Percentiles rank a stretch among this genome's conserved stretches.
Evolutionary conservation across 1,140 invertebrate genomes (phyloP).

Genomic region (Zaprionus lachaisei): DNA sequence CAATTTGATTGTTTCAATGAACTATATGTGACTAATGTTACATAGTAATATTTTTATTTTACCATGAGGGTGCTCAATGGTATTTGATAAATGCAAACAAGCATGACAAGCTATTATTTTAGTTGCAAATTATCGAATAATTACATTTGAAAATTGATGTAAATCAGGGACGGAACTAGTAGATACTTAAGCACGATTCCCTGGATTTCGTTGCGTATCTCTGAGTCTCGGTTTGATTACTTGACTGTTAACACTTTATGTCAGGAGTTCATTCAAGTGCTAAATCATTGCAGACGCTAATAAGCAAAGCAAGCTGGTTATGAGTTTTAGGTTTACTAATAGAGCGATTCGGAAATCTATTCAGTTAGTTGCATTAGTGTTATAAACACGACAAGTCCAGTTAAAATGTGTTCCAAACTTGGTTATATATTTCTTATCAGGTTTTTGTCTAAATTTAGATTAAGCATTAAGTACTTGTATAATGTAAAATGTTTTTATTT

Average conservation of each 20-base stretch:
- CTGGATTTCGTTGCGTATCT: neutral
- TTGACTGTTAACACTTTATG: neutral
- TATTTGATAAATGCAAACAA: neutral
- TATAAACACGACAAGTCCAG: constrained; percentile 1
- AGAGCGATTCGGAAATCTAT: neutral
- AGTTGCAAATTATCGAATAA: no score
- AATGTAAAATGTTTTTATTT: neutral
- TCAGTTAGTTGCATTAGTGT: constrained; percentile 10
- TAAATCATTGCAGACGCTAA: constrained; percentile 11
- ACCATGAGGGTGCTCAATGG: neutral
- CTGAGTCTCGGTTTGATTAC: neutral
- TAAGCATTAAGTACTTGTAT: neutral
- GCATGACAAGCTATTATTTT: neutral
- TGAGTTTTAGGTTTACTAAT: neutral
- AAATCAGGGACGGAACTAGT: neutral
- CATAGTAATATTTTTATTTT: neutral
- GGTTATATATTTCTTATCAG: constrained; percentile 45
- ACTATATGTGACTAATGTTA: neutral
- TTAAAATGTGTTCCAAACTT: constrained; percentile 41
- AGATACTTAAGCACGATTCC: neutral
- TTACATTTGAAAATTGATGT: neutral
- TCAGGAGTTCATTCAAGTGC: constrained; percentile 1
- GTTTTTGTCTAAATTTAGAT: constrained; percentile 4
- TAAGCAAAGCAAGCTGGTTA: neutral
- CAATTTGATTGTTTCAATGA: neutral